Evolutionary conservation across 1,140 invertebrate species (phyloP).

Genomic region (Neodiprion pinetum): DNA sequence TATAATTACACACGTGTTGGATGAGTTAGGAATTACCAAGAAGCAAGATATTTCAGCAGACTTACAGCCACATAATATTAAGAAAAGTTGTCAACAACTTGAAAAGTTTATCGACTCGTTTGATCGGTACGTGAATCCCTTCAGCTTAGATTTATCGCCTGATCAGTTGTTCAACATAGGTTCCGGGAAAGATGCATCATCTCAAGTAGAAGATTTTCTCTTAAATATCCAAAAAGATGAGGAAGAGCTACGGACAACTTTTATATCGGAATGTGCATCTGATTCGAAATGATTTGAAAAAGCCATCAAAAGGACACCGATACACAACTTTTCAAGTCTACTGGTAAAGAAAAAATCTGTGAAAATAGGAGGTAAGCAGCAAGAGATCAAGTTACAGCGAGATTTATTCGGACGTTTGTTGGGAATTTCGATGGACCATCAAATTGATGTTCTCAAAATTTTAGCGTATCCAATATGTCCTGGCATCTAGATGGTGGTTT

Average conservation of each 20-base stretch:
- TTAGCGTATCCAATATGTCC: conserved; percentile 34
- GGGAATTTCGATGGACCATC: conserved; percentile 28
- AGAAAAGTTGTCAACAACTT: conserved; percentile 29
- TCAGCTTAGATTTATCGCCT: conserved; percentile 23
- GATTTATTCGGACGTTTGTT: conserved; percentile 35
- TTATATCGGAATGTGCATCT: conserved; percentile 29
- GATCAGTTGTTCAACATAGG: conserved; percentile 35
- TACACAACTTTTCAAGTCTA: conserved; percentile 20
- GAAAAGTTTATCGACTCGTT: conserved; percentile 28
- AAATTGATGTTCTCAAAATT: conserved; percentile 31
- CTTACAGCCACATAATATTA: conserved; percentile 29
- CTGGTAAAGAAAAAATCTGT: conserved; percentile 18
- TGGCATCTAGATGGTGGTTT: conserved; percentile 17
- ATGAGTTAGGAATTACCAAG: conserved; percentile 15
- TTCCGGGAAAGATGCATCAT: conserved; percentile 35
- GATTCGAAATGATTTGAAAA: conserved; percentile 29
- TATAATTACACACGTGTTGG: conserved; percentile 6
- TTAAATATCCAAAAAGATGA: conserved; percentile 34
- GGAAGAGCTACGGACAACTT: conserved; percentile 21
- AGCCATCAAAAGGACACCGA: conserved; percentile 17
- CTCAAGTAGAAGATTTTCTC: conserved; percentile 33
- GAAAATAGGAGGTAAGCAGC: conserved; percentile 13
- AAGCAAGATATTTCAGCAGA: conserved; percentile 34
- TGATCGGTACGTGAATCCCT: conserved; percentile 33
- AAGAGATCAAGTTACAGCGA: conserved; percentile 21